Evolutionary conservation across 2,113 vertebrate genomes (phyloP).

Genomic region (Lampris incognitus): DNA sequence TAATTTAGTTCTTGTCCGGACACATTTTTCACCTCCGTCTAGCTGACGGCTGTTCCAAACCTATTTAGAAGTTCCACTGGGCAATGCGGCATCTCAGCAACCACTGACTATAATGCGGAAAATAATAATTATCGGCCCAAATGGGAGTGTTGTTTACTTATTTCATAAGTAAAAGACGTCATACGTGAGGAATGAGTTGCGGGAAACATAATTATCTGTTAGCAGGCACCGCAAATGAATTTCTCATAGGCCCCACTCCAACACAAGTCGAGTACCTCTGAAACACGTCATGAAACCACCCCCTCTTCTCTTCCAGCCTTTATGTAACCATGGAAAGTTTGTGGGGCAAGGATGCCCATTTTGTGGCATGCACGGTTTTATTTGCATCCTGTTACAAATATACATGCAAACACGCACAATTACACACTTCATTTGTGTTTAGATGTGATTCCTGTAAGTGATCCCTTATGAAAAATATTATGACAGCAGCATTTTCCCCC

Average conservation of each 20-base stretch:
- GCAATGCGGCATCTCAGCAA: conserved; percentile 35
- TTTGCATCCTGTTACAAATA: no score
- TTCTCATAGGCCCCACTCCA: conserved; percentile 13
- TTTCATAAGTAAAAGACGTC: conserved; percentile 53
- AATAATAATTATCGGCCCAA: conserved; percentile 66
- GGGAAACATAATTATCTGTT: conserved; percentile 41
- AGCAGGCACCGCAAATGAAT: conserved; percentile 42
- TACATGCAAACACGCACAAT: no score
- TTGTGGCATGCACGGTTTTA: no score
- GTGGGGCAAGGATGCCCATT: neutral
- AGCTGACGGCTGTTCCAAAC: conserved; percentile 64
- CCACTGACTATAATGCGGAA: conserved; percentile 51
- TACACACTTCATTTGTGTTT: no score
- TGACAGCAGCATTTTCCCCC: no score
- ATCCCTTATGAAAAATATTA: no score
- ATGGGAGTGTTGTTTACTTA: conserved; percentile 62
- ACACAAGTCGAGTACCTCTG: neutral
- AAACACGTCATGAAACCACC: no score
- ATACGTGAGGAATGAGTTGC: conserved; percentile 46
- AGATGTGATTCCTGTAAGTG: no score
- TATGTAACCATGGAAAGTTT: conserved; percentile 1
- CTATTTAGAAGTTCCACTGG: conserved; percentile 71
- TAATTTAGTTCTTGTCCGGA: conserved; percentile 79
- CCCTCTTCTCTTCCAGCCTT: no score
- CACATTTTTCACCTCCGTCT: conserved; percentile 69